Base-by-base conservation (phyloP, 2,113 vertebrate genomes). In the Phrynocephalus versicolor region DNA sequence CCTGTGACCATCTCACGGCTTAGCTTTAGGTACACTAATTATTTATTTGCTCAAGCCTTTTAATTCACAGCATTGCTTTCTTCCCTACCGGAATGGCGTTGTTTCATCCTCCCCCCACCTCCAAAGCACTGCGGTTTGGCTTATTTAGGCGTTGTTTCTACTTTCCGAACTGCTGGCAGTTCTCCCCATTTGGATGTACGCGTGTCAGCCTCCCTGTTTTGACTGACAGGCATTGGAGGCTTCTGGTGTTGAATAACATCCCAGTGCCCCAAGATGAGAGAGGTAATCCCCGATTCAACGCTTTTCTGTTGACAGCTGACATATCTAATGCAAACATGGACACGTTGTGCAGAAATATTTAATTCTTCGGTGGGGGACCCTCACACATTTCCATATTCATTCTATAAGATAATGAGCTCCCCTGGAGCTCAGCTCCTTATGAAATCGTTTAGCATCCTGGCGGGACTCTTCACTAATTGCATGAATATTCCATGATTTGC, bases 241-340 rank as follows among this genome's bases (percentile, higher is more conserved):
- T 88, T 89, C 86, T 91, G 89, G 73, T 80, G 64, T 72, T 88
- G 92, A 81, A 87, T 89, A 89, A 89, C 87, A 86, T 92, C 92
- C 89, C 85, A 91, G 86, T 85, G 85, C 85, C 89, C 85, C 89
- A 86, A 78, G 60, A 81, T 88, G 89, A 87, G 92, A 93, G 90
- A 88, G 90, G 88, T 89, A 88, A 86, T 88, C 86, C 72, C 72
- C 89, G 85, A 92, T 70, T 85, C 82, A 84, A 81, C 71, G 5
- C 88, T 90, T 94, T 87, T 37, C 93, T 67, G 82, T 77, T 0
- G 74, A 9, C 83, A 82, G 82, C 87, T 76, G 89, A 89, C 91
- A 79, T 70, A 90, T 12, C 79, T 78, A 90, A 73, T 76, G 94
- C 92, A 27, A 39, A 69, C 79, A 58, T 13, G 78, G 91, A 60